phyloP scores from a whole-genome alignment of 2,797 vertebrate species.

The Cephalopachus bancanus region DNA sequence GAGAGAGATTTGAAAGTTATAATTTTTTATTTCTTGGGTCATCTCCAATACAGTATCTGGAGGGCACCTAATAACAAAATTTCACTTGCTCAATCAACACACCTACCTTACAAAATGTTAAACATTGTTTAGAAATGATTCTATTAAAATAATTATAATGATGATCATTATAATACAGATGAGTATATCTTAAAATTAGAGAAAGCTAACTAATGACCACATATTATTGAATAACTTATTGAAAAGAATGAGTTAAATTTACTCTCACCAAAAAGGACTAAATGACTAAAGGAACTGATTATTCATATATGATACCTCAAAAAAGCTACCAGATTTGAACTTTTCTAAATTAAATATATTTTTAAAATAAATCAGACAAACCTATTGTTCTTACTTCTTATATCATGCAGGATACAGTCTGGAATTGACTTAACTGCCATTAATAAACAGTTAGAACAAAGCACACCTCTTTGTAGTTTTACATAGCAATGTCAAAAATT shows the following conservation, averaged over 20 bases:
- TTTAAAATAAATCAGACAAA: constrained; percentile 4
- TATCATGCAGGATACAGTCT: neutral
- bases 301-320: neutral
- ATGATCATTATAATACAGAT: neutral
- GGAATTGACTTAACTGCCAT: neutral
- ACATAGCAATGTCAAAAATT: neutral
- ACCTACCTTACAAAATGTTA: neutral
- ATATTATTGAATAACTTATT: neutral
- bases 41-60: neutral
- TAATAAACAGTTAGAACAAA: neutral
- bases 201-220: constrained; percentile 18
- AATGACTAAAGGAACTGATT: neutral
- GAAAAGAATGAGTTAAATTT: constrained; percentile 24
- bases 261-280: neutral
- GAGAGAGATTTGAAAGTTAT: neutral
- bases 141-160: neutral
- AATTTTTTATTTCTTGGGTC: neutral
- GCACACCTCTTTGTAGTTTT: neutral
- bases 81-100: neutral
- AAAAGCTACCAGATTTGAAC: constrained; percentile 21
- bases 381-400: neutral
- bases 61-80: neutral
- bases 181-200: neutral
- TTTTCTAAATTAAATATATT: constrained; percentile 43
- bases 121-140: neutral